Evolutionary conservation across 1,140 invertebrate genomes (phyloP), one percentile per base, ranked within the genome.

Genomic region (Calycopis cecrops): DNA sequence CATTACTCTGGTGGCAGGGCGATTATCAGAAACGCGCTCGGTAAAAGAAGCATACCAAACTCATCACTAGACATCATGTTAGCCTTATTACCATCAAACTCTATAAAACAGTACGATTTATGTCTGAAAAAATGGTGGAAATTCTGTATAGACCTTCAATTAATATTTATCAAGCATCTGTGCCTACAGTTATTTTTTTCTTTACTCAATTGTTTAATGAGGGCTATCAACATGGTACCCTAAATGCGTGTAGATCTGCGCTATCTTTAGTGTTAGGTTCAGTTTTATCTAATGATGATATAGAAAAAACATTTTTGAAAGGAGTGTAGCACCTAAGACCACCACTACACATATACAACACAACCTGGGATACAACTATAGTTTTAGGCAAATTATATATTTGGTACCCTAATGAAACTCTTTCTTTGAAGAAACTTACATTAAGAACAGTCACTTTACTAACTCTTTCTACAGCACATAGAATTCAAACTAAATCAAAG

Each of bases 171-270:
- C 14, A 47, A 9, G 47, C 51, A 1, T 59, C 57, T 33, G 52
- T 63, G 28, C 53, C 57, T 9, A 18, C 12, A 9, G n/a, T 63
- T 10, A 50, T 63, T 9, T 16, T 8, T 16, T 63, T 60, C 47
- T 37, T 63, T n/a, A 63, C 50, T 2, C 9, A 57, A 34, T 9
- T 12, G 0, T 60, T 63, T 42, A 21, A 60, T 9, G 11, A 34
- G 1, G 62, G 62, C 11, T n/a, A 9, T n/a, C 38, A 37, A 47
- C 57, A 60, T 51, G 38, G 55, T 37, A 44, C 55, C 18, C 16
- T 62, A 0, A 62, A 57, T n/a, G 16, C 10, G 0, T 33, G n/a
- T 34, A 54, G 48, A 16, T 57, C 60, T 16, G 60, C 60, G 11
- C 17, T 62, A 1, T 21, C 47, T 9, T 40, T 12, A 28, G 21